Base-by-base conservation (phyloP, 2,113 vertebrate species). In the Microtus montanus region DNA sequence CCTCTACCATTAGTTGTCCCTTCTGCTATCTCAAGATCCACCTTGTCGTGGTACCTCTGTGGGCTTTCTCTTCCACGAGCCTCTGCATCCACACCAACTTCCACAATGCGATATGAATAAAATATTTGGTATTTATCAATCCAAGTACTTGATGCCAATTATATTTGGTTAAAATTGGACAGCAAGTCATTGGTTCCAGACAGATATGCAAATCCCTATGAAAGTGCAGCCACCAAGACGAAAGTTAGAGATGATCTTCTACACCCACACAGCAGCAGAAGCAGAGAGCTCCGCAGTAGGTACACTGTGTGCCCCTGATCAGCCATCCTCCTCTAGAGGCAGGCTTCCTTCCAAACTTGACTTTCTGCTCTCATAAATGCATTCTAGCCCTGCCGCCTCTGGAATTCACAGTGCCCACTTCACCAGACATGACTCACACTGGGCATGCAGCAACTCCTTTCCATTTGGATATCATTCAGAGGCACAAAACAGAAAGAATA, bases 401-500 rank as follows among this genome's bases (percentile, higher is more conserved):
- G 85, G 87, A 93, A 93, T 80, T 61, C 79, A 68, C 41, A 14
- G 84, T 49, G 82, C 90, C 97, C 92, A 87, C 91, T 96, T 78
- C 83, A 78, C 54, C 30, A 47, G 83, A 77, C 0, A 89, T 97
- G 97, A 97, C 89, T 97, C 97, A 92, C 33, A 17, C 93, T 83
- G 87, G 54, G 73, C 95, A 79, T 26, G 83, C 14, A 77, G 77
- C 96, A 93, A 87, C 95, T 91, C 68, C 90, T 93, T 96, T 79
- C 91, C 95, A 95, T 94, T 95, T 47, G 64, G 14, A 89, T 90
- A 80, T 83, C 89, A 86, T 95, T 54, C 44, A 74, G 85, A 90
- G 73, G 74, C 86, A 90, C 49, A 61, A 82, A 90, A 92, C 90
- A 96, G 86, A 92, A 94, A 96, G 75, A 86, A 68, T 63, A 49